Conservation (phyloP, 2,113 vertebrate species). For the Daubentonia madagascariensis region DNA sequence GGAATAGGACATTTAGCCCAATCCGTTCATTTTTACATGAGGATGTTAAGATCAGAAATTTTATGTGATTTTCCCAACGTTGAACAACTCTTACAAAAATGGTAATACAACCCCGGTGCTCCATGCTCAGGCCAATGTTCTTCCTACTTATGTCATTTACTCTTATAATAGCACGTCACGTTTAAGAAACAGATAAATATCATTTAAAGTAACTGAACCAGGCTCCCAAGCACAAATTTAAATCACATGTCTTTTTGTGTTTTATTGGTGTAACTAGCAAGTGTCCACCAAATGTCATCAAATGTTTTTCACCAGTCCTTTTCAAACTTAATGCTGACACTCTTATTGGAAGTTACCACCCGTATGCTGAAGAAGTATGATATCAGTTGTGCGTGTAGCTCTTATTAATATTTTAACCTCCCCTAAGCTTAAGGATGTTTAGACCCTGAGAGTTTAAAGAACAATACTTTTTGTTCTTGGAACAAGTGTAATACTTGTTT, state of each 20-base stretch:
- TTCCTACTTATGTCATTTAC: not conserved
- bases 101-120: accelerated
- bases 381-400: not conserved
- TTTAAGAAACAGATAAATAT: not conserved
- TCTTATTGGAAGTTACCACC: not conserved
- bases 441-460: not conserved
- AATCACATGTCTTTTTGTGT: not conserved
- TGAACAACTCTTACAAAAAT: not conserved
- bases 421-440: not conserved
- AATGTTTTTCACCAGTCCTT: not conserved
- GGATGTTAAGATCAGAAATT: not conserved
- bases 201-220: not conserved
- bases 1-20: not conserved
- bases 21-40: not conserved
- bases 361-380: not conserved
- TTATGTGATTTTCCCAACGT: not conserved
- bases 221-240: not conserved
- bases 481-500: not conserved
- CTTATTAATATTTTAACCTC: not conserved
- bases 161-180: not conserved
- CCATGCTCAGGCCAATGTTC: not conserved
- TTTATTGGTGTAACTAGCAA: not conserved
- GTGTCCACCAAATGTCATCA: not conserved
- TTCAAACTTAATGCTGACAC: not conserved
- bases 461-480: not conserved